Evolutionary conservation across 2,113 vertebrate species (phyloP).

Genomic region (Scopus umbretta): DNA sequence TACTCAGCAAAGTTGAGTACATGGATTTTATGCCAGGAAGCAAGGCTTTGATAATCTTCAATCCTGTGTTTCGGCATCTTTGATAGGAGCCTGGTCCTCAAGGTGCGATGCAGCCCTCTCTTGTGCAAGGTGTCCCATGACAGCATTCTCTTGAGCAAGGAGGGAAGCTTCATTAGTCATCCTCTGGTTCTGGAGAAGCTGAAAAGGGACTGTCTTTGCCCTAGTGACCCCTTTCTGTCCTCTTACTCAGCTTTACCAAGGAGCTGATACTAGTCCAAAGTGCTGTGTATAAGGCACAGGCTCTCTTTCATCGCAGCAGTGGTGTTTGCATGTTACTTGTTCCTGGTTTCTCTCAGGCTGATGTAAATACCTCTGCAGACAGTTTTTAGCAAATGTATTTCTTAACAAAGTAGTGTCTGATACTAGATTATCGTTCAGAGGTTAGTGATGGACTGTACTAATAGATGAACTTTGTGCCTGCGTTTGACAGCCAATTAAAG

Average conservation of each 20-base stretch:
- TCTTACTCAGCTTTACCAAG: not conserved
- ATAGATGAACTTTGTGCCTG: constrained; percentile 75
- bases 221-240: not conserved
- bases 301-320: accelerated
- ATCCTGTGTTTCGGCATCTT: not conserved
- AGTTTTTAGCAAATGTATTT: constrained; percentile 35
- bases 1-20: not conserved
- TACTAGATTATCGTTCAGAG: constrained; percentile 69
- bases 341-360: not conserved
- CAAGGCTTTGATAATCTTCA: not conserved
- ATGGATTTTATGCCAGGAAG: not conserved
- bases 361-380: not conserved
- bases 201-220: not conserved
- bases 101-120: not conserved
- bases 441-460: constrained; percentile 63
- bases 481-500: constrained; percentile 79
- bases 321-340: not conserved
- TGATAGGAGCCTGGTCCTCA: not conserved
- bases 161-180: not conserved
- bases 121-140: not conserved
- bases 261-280: not conserved
- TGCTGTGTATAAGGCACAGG: not conserved
- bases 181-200: not conserved
- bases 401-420: constrained; percentile 58
- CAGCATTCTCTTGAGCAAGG: not conserved